Evolutionary conservation across 2,113 vertebrate genomes (phyloP), one percentile per base, ranked within the genome.

Genomic region (Nyctereutes procyonoides): DNA sequence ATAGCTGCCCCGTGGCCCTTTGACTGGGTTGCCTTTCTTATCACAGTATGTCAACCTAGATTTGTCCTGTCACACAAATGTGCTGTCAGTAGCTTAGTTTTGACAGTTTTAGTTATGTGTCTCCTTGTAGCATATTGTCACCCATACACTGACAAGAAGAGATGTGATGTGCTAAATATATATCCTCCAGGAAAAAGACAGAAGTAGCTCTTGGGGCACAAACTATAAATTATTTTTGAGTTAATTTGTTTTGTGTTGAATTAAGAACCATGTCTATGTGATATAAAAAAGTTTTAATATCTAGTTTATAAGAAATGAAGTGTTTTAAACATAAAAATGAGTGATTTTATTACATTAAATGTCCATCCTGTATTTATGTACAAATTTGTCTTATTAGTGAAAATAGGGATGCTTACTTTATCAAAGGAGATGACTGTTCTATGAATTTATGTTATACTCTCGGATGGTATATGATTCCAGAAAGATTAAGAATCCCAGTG

Each of bases 91-190:
- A 71, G 83, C 87, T 96, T 93, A 30, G 62, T 88, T 96, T 81
- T 96, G 97, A 94, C 92, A 97, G 85, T 86, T 96, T 93, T 82
- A 94, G 88, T 88, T 93, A 84, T 88, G 82, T 90, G 83, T 91
- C 60, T 97, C 60, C 38, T 95, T 67, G 48, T 96, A 93, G 76
- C 43, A 82, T 92, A 84, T 94, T 95, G 84, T 90, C 81, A 95
- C 80, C 63, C 43, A n/a, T 32, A 96, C 30, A 62, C 65, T 63
- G 69, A 88, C 81, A 93, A 83, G 84, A 88, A 94, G 65, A 87
- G 74, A 92, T 48, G 17, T 56, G 88, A 58, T 83, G 62, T 97
- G n/a, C 88, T 95, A 88, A 97, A 91, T 95, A 88, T 85, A 98
- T 96, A 94, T 94, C 60, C 35, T 95, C 38, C 28, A 81, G 71